Conservation (phyloP, 2,888 invertebrate species). For the Horisme vitalbata region DNA sequence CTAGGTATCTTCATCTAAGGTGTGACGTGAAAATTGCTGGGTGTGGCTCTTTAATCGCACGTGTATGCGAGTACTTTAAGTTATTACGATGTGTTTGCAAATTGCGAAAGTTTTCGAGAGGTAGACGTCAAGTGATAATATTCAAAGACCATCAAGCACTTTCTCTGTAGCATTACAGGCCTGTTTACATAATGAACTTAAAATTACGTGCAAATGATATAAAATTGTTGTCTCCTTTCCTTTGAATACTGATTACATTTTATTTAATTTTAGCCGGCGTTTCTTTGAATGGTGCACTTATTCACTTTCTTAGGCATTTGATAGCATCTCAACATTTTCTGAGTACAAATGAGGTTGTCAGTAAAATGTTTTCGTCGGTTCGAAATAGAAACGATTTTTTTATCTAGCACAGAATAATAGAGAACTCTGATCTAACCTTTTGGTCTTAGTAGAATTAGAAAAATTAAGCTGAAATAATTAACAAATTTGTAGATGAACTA, state of each 20-base stretch:
- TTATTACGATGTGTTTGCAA: constrained; percentile 23
- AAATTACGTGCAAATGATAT: constrained; percentile 23
- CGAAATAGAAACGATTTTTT: no score
- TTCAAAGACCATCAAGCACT: constrained; percentile 41
- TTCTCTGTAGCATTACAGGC: constrained; percentile 37
- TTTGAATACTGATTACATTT: neutral
- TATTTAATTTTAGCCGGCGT: neutral
- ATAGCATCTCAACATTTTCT: neutral
- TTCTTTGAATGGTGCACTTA: constrained; percentile 16
- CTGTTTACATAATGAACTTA: constrained; percentile 31
- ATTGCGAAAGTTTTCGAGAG: constrained; percentile 31
- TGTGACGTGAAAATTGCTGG: neutral
- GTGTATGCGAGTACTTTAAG: constrained; percentile 7
- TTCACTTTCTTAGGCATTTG: neutral
- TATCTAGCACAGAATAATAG: no score
- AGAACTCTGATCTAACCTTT: no score
- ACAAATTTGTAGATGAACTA: no score
- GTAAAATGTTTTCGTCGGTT: no score
- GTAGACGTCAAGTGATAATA: constrained; percentile 42
- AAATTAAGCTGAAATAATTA: no score
- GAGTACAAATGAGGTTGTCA: neutral
- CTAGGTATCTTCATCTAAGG: no score
- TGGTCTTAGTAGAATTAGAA: no score
- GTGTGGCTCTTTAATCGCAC: constrained; percentile 4
- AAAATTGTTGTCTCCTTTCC: constrained; percentile 12